Evolutionary conservation across 2,888 invertebrate genomes (phyloP).

Genomic region (Oscheius onirici): DNA sequence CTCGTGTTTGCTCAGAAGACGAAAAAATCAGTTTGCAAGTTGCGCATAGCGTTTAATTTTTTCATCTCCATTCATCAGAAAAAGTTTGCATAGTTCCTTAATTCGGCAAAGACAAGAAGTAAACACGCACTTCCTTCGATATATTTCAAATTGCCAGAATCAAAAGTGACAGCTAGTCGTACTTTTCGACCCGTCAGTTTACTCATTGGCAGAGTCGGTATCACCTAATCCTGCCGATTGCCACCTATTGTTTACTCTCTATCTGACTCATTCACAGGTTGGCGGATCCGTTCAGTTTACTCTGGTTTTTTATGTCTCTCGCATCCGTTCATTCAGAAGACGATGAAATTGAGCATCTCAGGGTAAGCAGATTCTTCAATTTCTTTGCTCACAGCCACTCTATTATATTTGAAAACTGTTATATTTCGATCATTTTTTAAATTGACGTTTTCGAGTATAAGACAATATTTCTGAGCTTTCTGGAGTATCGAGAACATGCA

Average conservation of each 20-base stretch:
- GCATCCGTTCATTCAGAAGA: neutral
- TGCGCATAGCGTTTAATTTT: too few relatives aligned
- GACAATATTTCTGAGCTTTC: too few relatives aligned
- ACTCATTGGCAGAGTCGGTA: neutral
- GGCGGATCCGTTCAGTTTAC: neutral
- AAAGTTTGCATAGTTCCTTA: too few relatives aligned
- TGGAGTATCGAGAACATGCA: too few relatives aligned
- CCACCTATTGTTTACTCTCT: slow-evolving; percentile 7
- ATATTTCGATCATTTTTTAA: neutral
- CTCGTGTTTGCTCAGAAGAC: too few relatives aligned
- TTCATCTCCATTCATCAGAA: too few relatives aligned
- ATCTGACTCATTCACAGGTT: slow-evolving; percentile 9
- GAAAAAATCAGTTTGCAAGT: too few relatives aligned
- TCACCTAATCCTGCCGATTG: slow-evolving; percentile 7
- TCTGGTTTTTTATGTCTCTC: slow-evolving; percentile 1
- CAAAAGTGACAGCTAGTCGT: neutral
- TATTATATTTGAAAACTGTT: neutral
- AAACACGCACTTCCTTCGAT: too few relatives aligned
- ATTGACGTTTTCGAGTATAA: too few relatives aligned
- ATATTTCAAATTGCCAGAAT: too few relatives aligned
- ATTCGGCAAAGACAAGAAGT: too few relatives aligned
- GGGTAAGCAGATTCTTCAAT: neutral
- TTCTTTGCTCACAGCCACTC: neutral
- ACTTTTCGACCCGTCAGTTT: neutral
- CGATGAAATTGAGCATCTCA: neutral